Conservation (phyloP, 2,888 invertebrate genomes). For the Fissipunctia ypsillon region DNA sequence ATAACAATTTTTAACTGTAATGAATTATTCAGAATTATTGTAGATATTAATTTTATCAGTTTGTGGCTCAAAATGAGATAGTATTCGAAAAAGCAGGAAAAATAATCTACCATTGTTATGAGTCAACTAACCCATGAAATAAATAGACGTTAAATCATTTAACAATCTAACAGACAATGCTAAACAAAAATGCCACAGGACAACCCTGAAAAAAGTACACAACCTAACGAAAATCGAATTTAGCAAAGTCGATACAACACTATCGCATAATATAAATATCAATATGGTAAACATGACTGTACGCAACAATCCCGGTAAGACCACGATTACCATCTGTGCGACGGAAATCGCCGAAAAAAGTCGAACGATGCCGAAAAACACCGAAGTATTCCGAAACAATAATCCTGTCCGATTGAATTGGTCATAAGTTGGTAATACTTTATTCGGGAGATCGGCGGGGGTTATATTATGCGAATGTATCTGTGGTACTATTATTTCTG, state of each 20-base stretch:
- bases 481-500: conserved; percentile 47
- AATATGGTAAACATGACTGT: conserved; percentile 64
- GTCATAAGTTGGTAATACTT: conserved; percentile 71
- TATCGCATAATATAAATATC: conserved; percentile 66
- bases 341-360: conserved; percentile 48
- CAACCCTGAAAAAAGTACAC: not conserved
- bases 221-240: conserved; percentile 21
- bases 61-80: not conserved
- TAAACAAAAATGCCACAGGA: not conserved
- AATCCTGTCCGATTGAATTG: conserved; percentile 70
- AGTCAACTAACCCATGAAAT: not conserved
- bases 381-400: conserved; percentile 62
- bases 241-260: conserved; percentile 38
- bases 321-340: conserved; percentile 68
- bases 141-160: not conserved
- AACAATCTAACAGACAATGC: not conserved
- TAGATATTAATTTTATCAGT: not conserved
- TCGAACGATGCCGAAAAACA: conserved; percentile 54
- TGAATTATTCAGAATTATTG: not conserved
- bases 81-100: not conserved
- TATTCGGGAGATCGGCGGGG: conserved; percentile 62
- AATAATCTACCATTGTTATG: not conserved
- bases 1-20: too few relatives aligned
- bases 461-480: conserved; percentile 64
- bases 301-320: conserved; percentile 55